Base-by-base conservation (phyloP, 2,797 vertebrate genomes). In the Crenichthys baileyi region DNA sequence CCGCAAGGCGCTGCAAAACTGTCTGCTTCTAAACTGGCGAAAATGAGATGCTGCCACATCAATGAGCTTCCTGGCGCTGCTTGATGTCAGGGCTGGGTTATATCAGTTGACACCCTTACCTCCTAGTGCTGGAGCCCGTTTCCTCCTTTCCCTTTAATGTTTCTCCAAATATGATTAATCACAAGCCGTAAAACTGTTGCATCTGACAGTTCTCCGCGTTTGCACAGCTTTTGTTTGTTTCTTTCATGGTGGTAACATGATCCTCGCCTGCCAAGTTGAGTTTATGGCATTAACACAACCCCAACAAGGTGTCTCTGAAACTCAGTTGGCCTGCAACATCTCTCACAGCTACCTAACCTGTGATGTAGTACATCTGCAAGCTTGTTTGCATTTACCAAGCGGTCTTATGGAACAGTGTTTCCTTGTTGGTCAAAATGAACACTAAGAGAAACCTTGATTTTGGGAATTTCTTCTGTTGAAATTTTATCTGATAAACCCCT, bases 1-100 rank as follows among this genome's bases (percentile, higher is more conserved):
- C 91, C 91, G 93, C 92, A 88, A 94, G 94, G 94, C 93, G 93
- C 94, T 91, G 94, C 94, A 94, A 92, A 96, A 96, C 94, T 94
- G 95, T 94, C 92, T 92, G 93, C 92, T 94, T 90, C 93, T 95
- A 94, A 94, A 94, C 92, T 93, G 93, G 92, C 94, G 92, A 94
- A 94, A 95, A 93, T 87, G 94, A 96, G 92, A 91, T 83, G 90
- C 91, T 94, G 95, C 95, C 95, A 96, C 95, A 94, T 96, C 94
- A 94, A 93, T 95, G 94, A 95, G 93, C 88, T 76, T 83, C 88
- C 90, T 85, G 88, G 86, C 89, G 90, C 90, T 90, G 92, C 93
- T 91, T 87, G 89, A 91, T 95, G 94, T 95, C 94, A 93, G 91
- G 55, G 90, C 73, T 80, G 92, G 93, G 91, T 94, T 95, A 93